Conservation (phyloP, 1,140 invertebrate species). For the Orussus abietinus region DNA sequence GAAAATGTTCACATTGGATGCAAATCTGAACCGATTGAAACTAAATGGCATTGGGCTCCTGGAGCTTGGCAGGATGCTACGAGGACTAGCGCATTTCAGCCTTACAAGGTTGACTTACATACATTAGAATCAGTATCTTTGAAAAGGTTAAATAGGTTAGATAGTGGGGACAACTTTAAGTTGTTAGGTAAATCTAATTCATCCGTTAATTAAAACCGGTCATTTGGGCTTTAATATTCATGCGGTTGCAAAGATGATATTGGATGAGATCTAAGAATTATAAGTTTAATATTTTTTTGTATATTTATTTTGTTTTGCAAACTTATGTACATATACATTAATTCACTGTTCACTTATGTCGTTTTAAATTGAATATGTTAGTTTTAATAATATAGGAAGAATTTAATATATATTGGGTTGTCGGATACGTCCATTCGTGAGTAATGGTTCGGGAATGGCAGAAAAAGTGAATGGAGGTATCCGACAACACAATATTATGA, state of each 20-base stretch:
- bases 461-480: no score
- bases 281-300: slow-evolving; percentile 2
- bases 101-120: slow-evolving; percentile 60
- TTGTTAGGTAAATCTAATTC: no score
- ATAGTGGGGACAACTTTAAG: no score
- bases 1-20: slow-evolving; percentile 43
- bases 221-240: no score
- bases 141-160: not conserved
- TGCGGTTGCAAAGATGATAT: no score
- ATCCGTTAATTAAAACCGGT: no score
- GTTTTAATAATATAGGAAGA: no score
- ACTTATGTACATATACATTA: not conserved
- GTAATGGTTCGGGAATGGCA: no score
- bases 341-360: not conserved
- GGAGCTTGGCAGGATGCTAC: slow-evolving; percentile 55
- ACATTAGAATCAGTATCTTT: not conserved
- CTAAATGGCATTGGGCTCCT: slow-evolving; percentile 50
- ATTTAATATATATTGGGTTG: no score
- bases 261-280: no score
- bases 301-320: slow-evolving; percentile 5
- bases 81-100: slow-evolving; percentile 58
- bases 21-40: slow-evolving; percentile 48
- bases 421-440: no score
- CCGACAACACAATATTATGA: no score
- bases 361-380: not conserved